A percentile compares a stretch with the other conserved stretches of the same genome.
Evolutionary conservation across 1,140 invertebrate genomes (phyloP).

Genomic region (Ips nitidus): DNA sequence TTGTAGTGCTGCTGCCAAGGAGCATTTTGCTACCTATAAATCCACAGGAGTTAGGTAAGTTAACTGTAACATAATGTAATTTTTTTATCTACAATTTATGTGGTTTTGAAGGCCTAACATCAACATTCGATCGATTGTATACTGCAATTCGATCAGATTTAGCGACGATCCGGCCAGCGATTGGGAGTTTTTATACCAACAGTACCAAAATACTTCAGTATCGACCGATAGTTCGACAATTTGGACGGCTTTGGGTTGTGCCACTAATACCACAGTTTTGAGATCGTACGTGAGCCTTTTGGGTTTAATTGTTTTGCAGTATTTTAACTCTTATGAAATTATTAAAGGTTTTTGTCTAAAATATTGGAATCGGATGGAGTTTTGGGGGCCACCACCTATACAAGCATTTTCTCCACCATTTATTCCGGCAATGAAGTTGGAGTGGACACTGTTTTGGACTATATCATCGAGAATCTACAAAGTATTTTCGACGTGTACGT

Average conservation of each 20-base stretch:
- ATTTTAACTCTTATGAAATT: not conserved
- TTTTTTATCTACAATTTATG: conserved; percentile 37
- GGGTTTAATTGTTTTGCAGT: not conserved
- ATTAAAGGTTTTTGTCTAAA: conserved; percentile 27
- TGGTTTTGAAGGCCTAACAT: conserved; percentile 52
- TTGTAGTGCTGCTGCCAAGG: conserved; percentile 52
- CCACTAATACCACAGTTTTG: conserved; percentile 56
- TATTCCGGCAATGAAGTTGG: conserved; percentile 51
- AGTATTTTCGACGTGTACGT: conserved; percentile 14
- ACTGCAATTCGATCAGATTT: conserved; percentile 58
- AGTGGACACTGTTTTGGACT: conserved; percentile 54
- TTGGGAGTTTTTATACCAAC: conserved; percentile 48
- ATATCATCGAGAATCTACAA: conserved; percentile 45
- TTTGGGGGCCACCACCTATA: conserved; percentile 45
- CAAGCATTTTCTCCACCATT: conserved; percentile 51
- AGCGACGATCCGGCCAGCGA: conserved; percentile 44
- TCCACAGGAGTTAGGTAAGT: conserved; percentile 5
- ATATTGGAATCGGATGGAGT: not conserved
- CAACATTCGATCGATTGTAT: conserved; percentile 62
- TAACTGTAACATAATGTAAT: too few species aligned
- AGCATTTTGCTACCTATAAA: conserved; percentile 42
- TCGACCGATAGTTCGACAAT: conserved; percentile 7
- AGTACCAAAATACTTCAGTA: conserved; percentile 11
- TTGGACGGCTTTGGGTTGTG: conserved; percentile 47
- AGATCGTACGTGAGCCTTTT: conserved; percentile 1